phyloP scores from a whole-genome alignment of 2,888 invertebrate species.

The Acanthopleura granulata region DNA sequence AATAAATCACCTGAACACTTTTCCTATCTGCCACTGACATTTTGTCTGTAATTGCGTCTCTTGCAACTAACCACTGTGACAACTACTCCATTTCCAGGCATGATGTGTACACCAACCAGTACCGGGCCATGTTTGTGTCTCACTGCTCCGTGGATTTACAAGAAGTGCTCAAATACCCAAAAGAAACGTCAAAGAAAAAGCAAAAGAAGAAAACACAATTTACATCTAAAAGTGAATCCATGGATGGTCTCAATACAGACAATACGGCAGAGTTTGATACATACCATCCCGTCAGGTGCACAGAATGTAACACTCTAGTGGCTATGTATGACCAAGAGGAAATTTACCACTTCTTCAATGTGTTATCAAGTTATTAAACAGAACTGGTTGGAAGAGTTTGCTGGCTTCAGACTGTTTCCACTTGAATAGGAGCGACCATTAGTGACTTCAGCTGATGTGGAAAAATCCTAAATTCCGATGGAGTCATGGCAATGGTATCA shows the following conservation, averaged over 20 bases:
- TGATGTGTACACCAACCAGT: slow-evolving; percentile 73
- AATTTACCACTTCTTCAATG: slow-evolving; percentile 76
- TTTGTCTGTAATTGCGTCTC: too few relatives aligned
- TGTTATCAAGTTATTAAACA: slow-evolving; percentile 71
- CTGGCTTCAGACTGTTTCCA: background rate
- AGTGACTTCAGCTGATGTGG: too few relatives aligned
- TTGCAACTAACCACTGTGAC: too few relatives aligned
- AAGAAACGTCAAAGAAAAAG: slow-evolving; percentile 55
- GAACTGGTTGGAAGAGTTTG: background rate
- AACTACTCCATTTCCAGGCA: slow-evolving; percentile 66
- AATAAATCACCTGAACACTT: too few relatives aligned
- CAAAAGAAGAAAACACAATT: slow-evolving; percentile 37
- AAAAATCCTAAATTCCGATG: too few relatives aligned
- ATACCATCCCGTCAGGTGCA: slow-evolving; percentile 73
- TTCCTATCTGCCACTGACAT: too few relatives aligned
- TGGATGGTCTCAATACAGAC: slow-evolving; percentile 6
- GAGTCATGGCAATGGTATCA: too few relatives aligned
- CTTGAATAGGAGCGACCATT: too few relatives aligned
- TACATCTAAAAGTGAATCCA: background rate
- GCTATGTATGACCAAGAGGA: slow-evolving; percentile 74
- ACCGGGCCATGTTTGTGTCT: slow-evolving; percentile 76
- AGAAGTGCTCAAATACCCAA: slow-evolving; percentile 60
- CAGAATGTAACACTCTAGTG: slow-evolving; percentile 73
- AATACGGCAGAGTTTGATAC: slow-evolving; percentile 23
- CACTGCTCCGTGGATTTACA: slow-evolving; percentile 72